A percentile compares a stretch with the other conserved stretches of the same genome.
These are phyloP conservation scores for Pseudanteris insignis DNA, from an alignment of 2,888 invertebrate species.

Conservation along the genomic window DNA sequence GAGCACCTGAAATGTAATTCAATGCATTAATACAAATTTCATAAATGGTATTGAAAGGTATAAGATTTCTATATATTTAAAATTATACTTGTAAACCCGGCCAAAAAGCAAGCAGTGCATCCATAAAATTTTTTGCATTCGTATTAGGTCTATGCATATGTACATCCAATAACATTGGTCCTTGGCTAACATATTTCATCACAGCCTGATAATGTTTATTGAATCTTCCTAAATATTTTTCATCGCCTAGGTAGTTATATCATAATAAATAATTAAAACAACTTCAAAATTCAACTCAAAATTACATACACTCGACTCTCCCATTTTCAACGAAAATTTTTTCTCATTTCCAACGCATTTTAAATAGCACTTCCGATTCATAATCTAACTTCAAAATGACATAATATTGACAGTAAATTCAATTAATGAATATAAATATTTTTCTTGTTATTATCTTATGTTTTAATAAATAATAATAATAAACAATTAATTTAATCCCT, in stretches of 20 bases:
- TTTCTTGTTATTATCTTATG: no score
- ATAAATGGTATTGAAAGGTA: no score
- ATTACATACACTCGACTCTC: not conserved
- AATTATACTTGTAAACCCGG: constrained; percentile 95
- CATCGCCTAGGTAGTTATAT: constrained; percentile 77
- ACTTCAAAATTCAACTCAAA: not conserved
- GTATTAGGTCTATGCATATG: constrained; percentile 96
- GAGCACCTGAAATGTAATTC: constrained; percentile 68
- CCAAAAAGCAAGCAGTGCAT: constrained; percentile 97
- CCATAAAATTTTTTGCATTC: constrained; percentile 96
- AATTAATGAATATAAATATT: no score
- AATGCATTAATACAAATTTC: no score
- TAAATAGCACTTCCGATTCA: no score
- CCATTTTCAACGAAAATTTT: no score
- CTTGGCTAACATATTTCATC: constrained; percentile 96
- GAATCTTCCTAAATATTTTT: constrained; percentile 91
- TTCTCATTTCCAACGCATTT: no score
- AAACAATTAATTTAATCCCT: no score
- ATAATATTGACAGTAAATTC: no score
- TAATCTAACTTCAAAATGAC: no score
- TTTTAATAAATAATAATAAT: no score
- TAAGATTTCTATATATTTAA: no score
- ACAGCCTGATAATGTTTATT: constrained; percentile 95
- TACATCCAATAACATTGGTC: constrained; percentile 94
- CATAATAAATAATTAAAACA: constrained; percentile 1